Percentiles rank a stretch among this genome's conserved stretches.
Evolutionary conservation across 2,888 invertebrate species (phyloP).

Genomic region (Zelleria hepariella): DNA sequence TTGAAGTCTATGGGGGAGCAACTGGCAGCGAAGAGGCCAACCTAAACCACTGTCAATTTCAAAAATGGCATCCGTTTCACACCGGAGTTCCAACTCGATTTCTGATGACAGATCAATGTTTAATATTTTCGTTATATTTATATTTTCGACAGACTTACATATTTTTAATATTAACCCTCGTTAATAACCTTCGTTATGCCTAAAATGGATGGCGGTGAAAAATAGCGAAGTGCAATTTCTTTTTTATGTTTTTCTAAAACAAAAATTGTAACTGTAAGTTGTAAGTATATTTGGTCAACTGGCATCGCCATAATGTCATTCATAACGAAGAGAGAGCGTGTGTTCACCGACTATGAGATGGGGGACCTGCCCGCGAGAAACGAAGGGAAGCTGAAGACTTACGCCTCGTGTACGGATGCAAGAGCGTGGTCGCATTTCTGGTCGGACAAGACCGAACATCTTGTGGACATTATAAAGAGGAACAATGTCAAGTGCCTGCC

Average conservation of each 20-base stretch:
- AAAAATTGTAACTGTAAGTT: neutral
- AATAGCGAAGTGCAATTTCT: neutral
- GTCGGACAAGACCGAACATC: conserved; percentile 69
- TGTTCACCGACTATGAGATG: conserved; percentile 59
- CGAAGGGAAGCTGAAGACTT: conserved; percentile 70
- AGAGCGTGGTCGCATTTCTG: conserved; percentile 71
- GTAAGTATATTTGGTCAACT: neutral
- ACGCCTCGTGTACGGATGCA: conserved; percentile 69
- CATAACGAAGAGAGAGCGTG: conserved; percentile 62
- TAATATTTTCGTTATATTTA: conserved; percentile 26
- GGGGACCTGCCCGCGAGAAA: conserved; percentile 56
- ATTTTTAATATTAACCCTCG: conserved; percentile 23
- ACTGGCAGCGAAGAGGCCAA: neutral
- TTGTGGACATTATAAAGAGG: conserved; percentile 66
- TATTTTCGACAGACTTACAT: conserved; percentile 36
- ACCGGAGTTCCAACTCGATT: conserved; percentile 43
- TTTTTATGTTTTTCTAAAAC: neutral
- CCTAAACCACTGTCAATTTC: conserved; percentile 14
- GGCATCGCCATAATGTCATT: conserved; percentile 46
- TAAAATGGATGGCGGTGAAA: conserved; percentile 53
- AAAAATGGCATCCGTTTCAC: conserved; percentile 26
- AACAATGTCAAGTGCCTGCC: conserved; percentile 48
- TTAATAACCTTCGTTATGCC: conserved; percentile 42
- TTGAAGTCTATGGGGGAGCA: neutral
- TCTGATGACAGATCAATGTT: conserved; percentile 45